Base-by-base conservation (phyloP, 2,888 invertebrate genomes). In the Tachina lurida region DNA sequence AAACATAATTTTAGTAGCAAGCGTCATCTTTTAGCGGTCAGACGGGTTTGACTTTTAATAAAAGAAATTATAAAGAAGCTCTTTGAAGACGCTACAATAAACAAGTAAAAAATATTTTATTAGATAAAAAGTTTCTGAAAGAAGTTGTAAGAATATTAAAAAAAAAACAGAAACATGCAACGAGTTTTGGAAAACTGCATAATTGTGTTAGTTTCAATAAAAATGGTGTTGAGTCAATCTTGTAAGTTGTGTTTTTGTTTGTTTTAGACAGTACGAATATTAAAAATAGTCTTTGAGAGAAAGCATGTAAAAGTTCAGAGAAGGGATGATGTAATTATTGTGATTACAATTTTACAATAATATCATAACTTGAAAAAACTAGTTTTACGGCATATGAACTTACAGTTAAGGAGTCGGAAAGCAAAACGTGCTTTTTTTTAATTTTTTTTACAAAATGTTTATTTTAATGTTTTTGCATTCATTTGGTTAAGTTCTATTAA, bases 1-100 rank as follows among this genome's bases (percentile, higher is more conserved):
- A 67, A 74, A 74, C 43, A 49, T 19, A 43, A 49, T 65, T 63
- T 80, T 47, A 80, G 80, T 80, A 13, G 43, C 41, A 49, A 31
- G 17, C 15, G 31, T 58, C 10, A 10, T 4, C 45, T 74, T 43
- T 41, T 0, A 74, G 49, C 41, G 58, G 52, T 67, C 19, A 19
- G 73, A 74, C 80, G 73, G 49, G 43, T 52, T 60, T 49, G 8
- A 31, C 22, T 17, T 47, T 41, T 56, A 60, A 74, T 0, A 10
- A 19, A 45, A 13, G 0, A 9, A 31, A 39, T 15, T 15, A 22
- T 13, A 12, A 47, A 12, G 13, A 47, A 47, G 13, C 2, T n/a
- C 1, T 2, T 62, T 15, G 17, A 13, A 19, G 1, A 17, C 17
- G 13, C 54, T 15, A n/a, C n/a, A 52, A 19, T 39, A 45, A 65